These are phyloP conservation scores for Botrylloides violaceus DNA, from an alignment of 23 tunicate species.

Conservation along the genomic window DNA sequence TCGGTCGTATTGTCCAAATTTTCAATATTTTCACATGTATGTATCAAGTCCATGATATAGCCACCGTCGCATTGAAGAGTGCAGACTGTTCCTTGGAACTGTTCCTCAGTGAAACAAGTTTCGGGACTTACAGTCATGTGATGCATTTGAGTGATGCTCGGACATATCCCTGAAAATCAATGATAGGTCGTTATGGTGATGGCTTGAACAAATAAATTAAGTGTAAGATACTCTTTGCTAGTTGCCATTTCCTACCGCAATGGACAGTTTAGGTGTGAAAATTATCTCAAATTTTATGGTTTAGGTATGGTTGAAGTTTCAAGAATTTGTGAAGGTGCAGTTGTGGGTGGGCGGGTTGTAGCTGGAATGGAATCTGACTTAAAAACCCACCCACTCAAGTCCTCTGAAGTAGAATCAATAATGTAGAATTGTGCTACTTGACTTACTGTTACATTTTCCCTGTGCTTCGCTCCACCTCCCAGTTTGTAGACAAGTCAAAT, in stretches of 20 bases:
- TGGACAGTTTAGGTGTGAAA: too few species aligned
- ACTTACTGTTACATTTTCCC: neutral
- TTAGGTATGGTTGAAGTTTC: too few species aligned
- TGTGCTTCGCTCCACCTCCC: conserved; percentile 39
- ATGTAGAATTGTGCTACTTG: too few species aligned
- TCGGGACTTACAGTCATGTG: conserved; percentile 25
- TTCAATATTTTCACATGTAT: neutral
- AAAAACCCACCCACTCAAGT: too few species aligned
- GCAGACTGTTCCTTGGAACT: conserved; percentile 39
- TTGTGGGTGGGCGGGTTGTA: too few species aligned
- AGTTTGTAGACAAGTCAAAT: conserved; percentile 31
- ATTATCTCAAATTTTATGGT: too few species aligned
- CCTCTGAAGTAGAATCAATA: too few species aligned
- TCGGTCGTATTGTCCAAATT: neutral
- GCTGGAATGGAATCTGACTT: too few species aligned
- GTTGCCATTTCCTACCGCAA: too few species aligned
- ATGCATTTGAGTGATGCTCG: conserved; percentile 8
- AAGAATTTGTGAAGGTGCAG: too few species aligned
- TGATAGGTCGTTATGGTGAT: neutral
- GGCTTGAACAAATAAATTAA: neutral
- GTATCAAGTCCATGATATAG: conserved; percentile 22
- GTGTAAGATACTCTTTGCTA: too few species aligned
- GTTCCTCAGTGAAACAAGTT: conserved; percentile 26
- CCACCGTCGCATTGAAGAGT: conserved; percentile 37
- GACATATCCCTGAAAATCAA: conserved; percentile 38